phyloP scores from a whole-genome alignment of 2,888 invertebrate species.

The Bellardia pandia region DNA sequence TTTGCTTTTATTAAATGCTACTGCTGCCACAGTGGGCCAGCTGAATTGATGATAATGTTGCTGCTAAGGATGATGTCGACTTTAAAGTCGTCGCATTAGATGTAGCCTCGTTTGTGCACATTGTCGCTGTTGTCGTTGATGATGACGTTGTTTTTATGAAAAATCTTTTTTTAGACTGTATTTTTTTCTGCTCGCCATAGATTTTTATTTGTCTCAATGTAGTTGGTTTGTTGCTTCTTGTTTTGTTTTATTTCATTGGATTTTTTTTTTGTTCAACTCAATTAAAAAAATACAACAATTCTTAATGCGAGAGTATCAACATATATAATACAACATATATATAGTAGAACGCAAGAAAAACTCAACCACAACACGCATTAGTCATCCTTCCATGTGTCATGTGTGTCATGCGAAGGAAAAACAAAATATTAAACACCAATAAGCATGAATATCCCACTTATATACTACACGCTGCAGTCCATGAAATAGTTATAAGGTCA shows the following conservation, averaged over 20 bases:
- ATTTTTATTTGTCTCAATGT: constrained; percentile 29
- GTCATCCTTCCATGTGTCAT: constrained; percentile 48
- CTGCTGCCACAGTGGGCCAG: not conserved
- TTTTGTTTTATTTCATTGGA: constrained; percentile 20
- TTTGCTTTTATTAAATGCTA: constrained; percentile 2
- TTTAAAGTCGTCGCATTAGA: not conserved
- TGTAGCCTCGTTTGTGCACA: not conserved
- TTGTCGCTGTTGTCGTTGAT: not conserved
- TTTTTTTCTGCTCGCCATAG: constrained; percentile 11
- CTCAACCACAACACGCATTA: constrained; percentile 60
- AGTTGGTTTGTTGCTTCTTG: not conserved
- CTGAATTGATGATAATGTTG: constrained; percentile 1
- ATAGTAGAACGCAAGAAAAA: constrained; percentile 17
- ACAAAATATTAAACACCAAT: constrained; percentile 12
- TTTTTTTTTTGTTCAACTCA: constrained; percentile 36
- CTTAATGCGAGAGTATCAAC: constrained; percentile 26
- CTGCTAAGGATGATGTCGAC: not conserved
- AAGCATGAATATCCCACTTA: constrained; percentile 14
- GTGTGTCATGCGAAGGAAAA: not conserved
- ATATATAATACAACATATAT: constrained; percentile 23
- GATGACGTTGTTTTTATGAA: constrained; percentile 32
- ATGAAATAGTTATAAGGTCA: not conserved
- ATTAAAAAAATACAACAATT: constrained; percentile 41
- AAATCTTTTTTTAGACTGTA: constrained; percentile 20
- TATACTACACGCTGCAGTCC: not conserved